Evolutionary conservation across 2,113 vertebrate species (phyloP), one percentile per base, ranked within the genome.

Genomic region (Otus sunia): DNA sequence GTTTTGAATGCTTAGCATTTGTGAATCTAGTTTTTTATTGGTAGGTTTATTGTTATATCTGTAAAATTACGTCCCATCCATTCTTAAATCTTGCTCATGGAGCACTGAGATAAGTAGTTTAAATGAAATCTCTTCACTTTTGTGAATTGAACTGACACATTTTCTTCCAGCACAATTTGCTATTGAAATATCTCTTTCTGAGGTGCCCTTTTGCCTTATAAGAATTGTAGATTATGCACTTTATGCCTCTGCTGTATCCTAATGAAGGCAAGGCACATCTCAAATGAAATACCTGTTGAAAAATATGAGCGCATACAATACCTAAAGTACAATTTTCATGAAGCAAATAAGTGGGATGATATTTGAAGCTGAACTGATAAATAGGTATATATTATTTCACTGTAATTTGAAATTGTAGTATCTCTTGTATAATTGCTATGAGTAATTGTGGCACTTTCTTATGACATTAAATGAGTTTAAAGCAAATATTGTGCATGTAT

Each of bases 191-290:
- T 15, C 21, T 86, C 19, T 82, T 74, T 86, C 39, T 29, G 64
- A 89, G 69, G 26, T 96, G 86, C 69, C 80, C 80, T 97, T 95
- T 95, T 95, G 60, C 80, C 76, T 95, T 91, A 37, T 73, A 89
- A 81, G 86, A 95, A 78, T 78, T 91, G 86, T 96, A 91, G 76
- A 89, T 95, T 78, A 91, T 71, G 56, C 80, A 49, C 43, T 74
- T 86, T 36, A 26, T 91, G 56, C 68, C 39, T 93, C 83, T 88
- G 58, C 66, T 89, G 56, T 92, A 49, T 88, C 84, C 49, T 96
- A 81, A 94, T 81, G 73, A 84, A 91, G 47, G 56, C 2, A 10
- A 89, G 64, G 36, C 64, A 71, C 39, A 47, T 41, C 89, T 84
- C 29, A 84, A 55, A 67, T 74, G 9, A 89, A 95, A 92, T 67